These are phyloP conservation scores for Gymnothorax javanicus DNA, from an alignment of 2,797 vertebrate genomes.

Conservation along the genomic window DNA sequence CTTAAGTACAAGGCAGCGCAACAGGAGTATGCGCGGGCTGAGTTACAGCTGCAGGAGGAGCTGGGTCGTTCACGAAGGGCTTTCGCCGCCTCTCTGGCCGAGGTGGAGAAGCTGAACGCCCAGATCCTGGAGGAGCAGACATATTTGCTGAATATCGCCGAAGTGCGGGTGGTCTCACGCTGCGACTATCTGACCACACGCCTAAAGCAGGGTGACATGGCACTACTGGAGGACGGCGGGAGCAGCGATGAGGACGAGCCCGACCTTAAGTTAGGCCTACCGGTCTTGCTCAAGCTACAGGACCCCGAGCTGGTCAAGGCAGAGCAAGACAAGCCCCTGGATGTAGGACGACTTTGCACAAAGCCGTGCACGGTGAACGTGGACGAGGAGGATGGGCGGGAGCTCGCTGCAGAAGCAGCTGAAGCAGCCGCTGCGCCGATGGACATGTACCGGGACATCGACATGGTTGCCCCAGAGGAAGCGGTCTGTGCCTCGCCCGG, in stretches of 20 bases:
- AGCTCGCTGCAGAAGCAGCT: constrained; percentile 49
- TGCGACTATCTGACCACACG: constrained; percentile 93
- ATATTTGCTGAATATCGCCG: constrained; percentile 89
- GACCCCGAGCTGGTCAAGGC: constrained; percentile 85
- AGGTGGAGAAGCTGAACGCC: constrained; percentile 88
- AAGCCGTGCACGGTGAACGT: constrained; percentile 81
- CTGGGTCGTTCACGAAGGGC: constrained; percentile 83
- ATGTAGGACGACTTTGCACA: constrained; percentile 84
- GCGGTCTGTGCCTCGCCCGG: constrained; percentile 66
- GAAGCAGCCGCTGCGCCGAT: constrained; percentile 49
- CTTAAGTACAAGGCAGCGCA: constrained; percentile 83
- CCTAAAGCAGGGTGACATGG: constrained; percentile 88
- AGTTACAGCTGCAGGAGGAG: constrained; percentile 88
- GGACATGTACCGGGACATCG: constrained; percentile 79
- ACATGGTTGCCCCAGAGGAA: constrained; percentile 76
- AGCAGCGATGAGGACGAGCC: constrained; percentile 81
- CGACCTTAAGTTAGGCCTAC: constrained; percentile 80
- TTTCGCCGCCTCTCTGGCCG: constrained; percentile 84
- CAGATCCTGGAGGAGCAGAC: constrained; percentile 91
- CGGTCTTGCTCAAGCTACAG: constrained; percentile 83
- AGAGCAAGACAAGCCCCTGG: constrained; percentile 79
- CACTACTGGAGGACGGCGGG: constrained; percentile 82
- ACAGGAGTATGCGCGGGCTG: constrained; percentile 87
- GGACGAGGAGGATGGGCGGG: constrained; percentile 73
- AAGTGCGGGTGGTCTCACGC: constrained; percentile 92